Evolutionary conservation across 2,113 vertebrate species (phyloP), one percentile per base, ranked within the genome.

Genomic region (Myotis brandtii): DNA sequence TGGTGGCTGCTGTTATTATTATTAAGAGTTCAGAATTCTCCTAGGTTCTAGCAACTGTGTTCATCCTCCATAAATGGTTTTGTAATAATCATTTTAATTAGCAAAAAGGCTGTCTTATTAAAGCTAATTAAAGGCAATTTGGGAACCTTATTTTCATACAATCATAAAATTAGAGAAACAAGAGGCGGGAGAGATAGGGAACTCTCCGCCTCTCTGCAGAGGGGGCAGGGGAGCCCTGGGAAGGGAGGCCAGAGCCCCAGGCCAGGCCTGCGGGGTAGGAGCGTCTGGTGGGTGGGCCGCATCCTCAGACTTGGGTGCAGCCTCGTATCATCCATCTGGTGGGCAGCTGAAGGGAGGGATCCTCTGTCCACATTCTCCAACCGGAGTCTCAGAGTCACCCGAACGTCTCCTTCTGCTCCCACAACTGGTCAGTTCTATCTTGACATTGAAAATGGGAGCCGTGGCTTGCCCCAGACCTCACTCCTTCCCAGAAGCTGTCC

Each of bases 81-180:
- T 86, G 97, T 98, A 97, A 98, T 98, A 97, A 98, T 98, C 95
- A 89, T 97, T 98, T 97, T 97, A 98, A 98, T 98, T 97, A 97
- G 97, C 93, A 97, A 94, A 98, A 97, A 97, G 95, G 86, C 96
- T 97, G 97, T 93, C 97, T 97, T 98, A 98, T 97, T 98, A 98
- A 95, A 97, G 97, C 97, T 97, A 97, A 98, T 98, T 98, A 98
- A 97, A 97, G 95, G 97, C 96, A 97, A 97, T 98, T 97, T 97
- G 94, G 96, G 97, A 98, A 93, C 83, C 95, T 97, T 98, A 97
- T 98, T 97, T 98, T 97, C 96, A 97, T 97, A 98, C 97, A 97
- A 97, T 97, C 96, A 98, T 97, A 98, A 98, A 97, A 98, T 98
- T 96, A 98, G 95, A 96, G 97, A 96, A 98, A 97, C 93, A 97